A percentile compares a stretch with the other conserved stretches of the same genome.
These are phyloP conservation scores for Distichodus sexfasciatus DNA, from an alignment of 2,797 vertebrate genomes.

Conservation along the genomic window DNA sequence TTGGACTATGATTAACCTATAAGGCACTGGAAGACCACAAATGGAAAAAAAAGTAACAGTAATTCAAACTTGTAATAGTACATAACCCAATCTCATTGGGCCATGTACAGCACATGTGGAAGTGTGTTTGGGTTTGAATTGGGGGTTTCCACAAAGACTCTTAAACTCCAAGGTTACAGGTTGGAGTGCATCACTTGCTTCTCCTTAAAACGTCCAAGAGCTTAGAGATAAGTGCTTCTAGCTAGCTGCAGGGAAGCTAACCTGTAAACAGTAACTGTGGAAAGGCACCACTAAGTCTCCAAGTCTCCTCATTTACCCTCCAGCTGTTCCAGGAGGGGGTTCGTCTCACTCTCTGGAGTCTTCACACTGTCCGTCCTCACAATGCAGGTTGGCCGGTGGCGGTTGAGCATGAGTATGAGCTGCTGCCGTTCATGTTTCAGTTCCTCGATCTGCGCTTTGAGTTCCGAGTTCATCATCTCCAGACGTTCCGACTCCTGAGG, in stretches of 20 bases:
- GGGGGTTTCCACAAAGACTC: slow-evolving; percentile 36
- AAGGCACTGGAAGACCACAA: slow-evolving; percentile 37
- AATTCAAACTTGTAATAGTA: slow-evolving; percentile 43
- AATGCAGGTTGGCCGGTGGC: slow-evolving; percentile 94
- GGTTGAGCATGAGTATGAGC: slow-evolving; percentile 93
- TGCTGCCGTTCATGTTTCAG: slow-evolving; percentile 94
- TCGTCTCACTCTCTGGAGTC: slow-evolving; percentile 85
- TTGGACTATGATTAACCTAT: slow-evolving; percentile 37
- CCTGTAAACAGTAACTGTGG: slow-evolving; percentile 58
- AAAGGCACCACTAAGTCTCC: slow-evolving; percentile 21
- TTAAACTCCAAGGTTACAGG: slow-evolving; percentile 43
- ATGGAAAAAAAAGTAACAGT: slow-evolving; percentile 26
- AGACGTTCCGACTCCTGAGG: slow-evolving; percentile 90
- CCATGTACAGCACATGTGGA: too few species aligned
- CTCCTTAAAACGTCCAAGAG: slow-evolving; percentile 48
- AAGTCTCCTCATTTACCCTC: slow-evolving; percentile 78
- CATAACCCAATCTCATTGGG: slow-evolving; percentile 52
- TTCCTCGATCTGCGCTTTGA: slow-evolving; percentile 95
- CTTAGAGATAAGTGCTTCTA: slow-evolving; percentile 69
- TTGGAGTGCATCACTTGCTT: slow-evolving; percentile 47
- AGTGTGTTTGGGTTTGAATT: slow-evolving; percentile 10
- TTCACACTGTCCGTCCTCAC: slow-evolving; percentile 92
- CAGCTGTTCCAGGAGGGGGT: slow-evolving; percentile 87
- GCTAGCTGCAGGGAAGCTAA: slow-evolving; percentile 56
- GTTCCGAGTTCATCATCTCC: slow-evolving; percentile 93